Conservation (phyloP, 2,797 vertebrate species). For the Syngnathus acus region DNA sequence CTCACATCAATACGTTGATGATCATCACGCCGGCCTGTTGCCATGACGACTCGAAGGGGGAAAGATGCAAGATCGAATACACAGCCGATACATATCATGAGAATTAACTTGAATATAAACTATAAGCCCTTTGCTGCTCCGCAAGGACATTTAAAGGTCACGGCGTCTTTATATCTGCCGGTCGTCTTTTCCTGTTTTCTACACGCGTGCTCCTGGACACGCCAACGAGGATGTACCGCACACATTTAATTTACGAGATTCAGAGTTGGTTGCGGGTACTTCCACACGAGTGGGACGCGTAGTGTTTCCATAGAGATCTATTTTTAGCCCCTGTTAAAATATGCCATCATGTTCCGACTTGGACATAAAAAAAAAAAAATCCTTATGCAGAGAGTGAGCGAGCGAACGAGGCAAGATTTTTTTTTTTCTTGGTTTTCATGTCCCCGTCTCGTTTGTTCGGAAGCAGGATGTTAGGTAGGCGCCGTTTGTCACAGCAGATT, state of each 20-base stretch:
- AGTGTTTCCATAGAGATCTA: constrained; percentile 78
- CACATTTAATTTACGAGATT: constrained; percentile 38
- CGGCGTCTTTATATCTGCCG: neutral
- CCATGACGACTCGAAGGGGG: constrained; percentile 32
- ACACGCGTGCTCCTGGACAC: neutral
- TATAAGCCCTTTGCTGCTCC: neutral
- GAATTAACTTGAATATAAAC: neutral
- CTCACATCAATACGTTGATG: constrained; percentile 28
- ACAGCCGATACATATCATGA: neutral
- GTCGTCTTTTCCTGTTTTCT: neutral
- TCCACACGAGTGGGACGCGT: constrained; percentile 67
- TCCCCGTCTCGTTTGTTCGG: constrained; percentile 19
- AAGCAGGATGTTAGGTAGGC: constrained; percentile 17
- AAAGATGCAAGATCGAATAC: neutral
- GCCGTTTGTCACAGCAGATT: constrained; percentile 20
- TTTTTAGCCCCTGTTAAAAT: constrained; percentile 69
- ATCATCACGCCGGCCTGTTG: constrained; percentile 35
- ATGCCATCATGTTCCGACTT: constrained; percentile 56
- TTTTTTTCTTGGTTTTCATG: neutral
- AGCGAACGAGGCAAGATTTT: neutral
- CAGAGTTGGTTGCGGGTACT: constrained; percentile 45
- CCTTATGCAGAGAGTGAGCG: neutral
- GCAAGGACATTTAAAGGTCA: constrained; percentile 58
- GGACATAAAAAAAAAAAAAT: constrained; percentile 10
- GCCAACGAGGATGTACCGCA: neutral